phyloP scores from a whole-genome alignment of 2,888 invertebrate genomes.

The Yponomeuta plumbellus region DNA sequence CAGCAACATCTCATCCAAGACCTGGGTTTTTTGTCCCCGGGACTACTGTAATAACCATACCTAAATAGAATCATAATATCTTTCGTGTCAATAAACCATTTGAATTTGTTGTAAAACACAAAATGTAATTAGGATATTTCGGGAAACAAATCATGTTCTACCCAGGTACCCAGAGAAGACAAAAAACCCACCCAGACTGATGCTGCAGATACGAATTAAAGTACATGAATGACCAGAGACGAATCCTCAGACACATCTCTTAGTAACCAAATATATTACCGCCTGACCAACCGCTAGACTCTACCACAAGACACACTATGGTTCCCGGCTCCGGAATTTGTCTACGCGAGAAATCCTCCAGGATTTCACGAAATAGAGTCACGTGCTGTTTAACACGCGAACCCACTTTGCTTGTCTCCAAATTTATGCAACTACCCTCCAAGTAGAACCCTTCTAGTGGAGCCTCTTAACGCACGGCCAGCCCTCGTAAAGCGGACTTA shows the following conservation, averaged over 20 bases:
- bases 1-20: no score
- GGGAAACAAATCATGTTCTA: no score
- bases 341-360: conserved; percentile 20
- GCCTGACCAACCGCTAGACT: not conserved
- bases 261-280: not conserved
- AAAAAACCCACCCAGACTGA: no score
- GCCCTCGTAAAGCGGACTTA: conserved; percentile 27
- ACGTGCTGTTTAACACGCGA: conserved; percentile 54
- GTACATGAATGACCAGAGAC: no score
- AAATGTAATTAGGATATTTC: no score
- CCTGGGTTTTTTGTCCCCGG: no score
- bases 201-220: no score
- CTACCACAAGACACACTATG: not conserved
- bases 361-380: conserved; percentile 49
- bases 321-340: conserved; percentile 13
- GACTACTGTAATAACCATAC: no score
- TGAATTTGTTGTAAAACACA: no score
- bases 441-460: conserved; percentile 27
- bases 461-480: conserved; percentile 40
- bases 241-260: not conserved
- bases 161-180: no score
- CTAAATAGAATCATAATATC: no score
- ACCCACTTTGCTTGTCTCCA: conserved; percentile 57
- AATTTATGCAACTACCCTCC: conserved; percentile 56
- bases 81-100: no score